Conservation (phyloP, 2,797 vertebrate species). For the Trachurus trachurus region DNA sequence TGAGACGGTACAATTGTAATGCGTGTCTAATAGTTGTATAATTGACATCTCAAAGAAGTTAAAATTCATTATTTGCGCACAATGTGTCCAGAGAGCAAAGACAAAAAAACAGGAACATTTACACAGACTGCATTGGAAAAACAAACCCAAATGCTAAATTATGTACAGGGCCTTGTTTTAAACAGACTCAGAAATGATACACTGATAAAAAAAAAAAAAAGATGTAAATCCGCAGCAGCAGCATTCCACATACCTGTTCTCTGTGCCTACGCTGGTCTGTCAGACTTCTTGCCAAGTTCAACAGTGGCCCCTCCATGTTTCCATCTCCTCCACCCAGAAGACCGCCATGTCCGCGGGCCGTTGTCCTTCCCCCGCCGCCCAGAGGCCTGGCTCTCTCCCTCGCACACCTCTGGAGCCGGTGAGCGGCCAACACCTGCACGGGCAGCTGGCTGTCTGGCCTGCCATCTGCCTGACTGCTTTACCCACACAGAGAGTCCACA, state of each 20-base stretch:
- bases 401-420: slow-evolving; percentile 17
- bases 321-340: background rate
- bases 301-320: slow-evolving; percentile 16
- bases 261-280: background rate
- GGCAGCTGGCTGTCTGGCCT: slow-evolving; percentile 25
- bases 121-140: background rate
- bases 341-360: slow-evolving; percentile 20
- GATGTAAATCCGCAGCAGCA: background rate
- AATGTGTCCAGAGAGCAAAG: slow-evolving; percentile 4
- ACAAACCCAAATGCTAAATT: background rate
- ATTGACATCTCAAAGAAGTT: slow-evolving; percentile 2
- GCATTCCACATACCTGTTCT: background rate
- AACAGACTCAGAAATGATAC: background rate
- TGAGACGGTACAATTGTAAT: background rate
- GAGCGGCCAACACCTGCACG: slow-evolving; percentile 42
- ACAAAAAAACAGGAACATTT: background rate
- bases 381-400: slow-evolving; percentile 22
- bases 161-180: background rate
- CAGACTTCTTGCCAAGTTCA: slow-evolving; percentile 31
- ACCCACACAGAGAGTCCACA: slow-evolving; percentile 13
- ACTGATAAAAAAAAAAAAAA: background rate
- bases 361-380: background rate
- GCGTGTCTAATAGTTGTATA: slow-evolving; percentile 3
- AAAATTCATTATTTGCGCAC: slow-evolving; percentile 4
- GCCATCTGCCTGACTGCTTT: slow-evolving; percentile 26